Conservation (phyloP, 2,113 vertebrate species). For the Pomatostomus ruficeps region DNA sequence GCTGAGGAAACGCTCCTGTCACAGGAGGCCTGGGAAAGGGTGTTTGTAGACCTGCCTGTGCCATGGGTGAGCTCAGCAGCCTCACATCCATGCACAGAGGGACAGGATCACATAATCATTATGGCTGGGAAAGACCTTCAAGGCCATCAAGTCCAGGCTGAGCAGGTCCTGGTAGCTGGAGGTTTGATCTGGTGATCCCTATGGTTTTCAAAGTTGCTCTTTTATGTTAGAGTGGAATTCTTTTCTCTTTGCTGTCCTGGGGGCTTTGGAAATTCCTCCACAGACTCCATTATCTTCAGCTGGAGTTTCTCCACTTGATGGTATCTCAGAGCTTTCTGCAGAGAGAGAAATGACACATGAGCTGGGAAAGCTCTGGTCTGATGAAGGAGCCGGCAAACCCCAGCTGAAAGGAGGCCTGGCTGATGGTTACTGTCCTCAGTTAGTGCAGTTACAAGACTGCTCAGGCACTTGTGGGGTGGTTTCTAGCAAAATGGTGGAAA, state of each 20-base stretch:
- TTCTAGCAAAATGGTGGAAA: not conserved
- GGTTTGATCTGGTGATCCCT: not conserved
- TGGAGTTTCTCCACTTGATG: not conserved
- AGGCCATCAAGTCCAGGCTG: not conserved
- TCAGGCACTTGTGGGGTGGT: not conserved
- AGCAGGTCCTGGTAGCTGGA: not conserved
- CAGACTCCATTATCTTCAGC: accelerated
- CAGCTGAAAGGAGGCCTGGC: not conserved
- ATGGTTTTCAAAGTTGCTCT: not conserved
- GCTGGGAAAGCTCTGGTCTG: not conserved
- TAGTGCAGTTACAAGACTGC: accelerated
- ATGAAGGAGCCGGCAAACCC: not conserved
- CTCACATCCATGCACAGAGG: accelerated
- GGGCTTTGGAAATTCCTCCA: not conserved
- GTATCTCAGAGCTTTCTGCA: not conserved
- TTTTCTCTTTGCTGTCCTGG: not conserved
- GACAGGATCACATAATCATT: not conserved
- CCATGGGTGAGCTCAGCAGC: not conserved
- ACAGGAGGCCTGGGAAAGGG: not conserved
- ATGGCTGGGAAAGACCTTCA: not conserved
- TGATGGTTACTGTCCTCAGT: not conserved
- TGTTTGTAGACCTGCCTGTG: not conserved
- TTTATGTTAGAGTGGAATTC: not conserved
- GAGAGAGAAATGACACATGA: not conserved
- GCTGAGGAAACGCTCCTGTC: not conserved